A percentile compares a stretch with the other conserved stretches of the same genome.
Evolutionary conservation across 2,113 vertebrate species (phyloP).

Genomic region (Redunca redunca): DNA sequence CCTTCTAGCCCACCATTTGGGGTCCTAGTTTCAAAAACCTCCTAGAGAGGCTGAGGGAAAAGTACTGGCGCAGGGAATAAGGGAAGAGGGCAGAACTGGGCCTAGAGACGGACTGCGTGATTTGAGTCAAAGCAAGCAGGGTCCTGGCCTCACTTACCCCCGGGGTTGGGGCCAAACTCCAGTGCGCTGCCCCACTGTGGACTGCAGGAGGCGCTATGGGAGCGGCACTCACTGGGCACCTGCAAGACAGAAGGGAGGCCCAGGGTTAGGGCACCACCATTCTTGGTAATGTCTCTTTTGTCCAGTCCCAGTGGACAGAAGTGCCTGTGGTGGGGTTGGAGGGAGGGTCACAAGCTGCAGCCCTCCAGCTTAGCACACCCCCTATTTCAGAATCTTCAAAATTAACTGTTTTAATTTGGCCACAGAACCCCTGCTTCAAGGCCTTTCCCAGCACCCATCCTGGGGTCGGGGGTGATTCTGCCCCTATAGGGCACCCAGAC

Average conservation of each 20-base stretch:
- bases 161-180: slow-evolving; percentile 86
- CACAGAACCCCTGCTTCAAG: not conserved
- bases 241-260: slow-evolving; percentile 68
- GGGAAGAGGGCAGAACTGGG: not conserved
- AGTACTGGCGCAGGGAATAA: not conserved
- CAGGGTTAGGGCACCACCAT: slow-evolving; percentile 8
- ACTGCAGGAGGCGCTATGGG: slow-evolving; percentile 94
- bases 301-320: not conserved
- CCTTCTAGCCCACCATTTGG: not conserved
- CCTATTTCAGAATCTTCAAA: not conserved
- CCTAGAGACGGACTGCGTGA: not conserved
- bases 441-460: not conserved
- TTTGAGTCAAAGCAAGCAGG: not conserved
- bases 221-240: slow-evolving; percentile 89
- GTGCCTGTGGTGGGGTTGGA: not conserved
- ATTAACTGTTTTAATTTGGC: not conserved
- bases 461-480: not conserved
- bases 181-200: slow-evolving; percentile 95
- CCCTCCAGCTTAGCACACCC: not conserved
- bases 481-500: not conserved
- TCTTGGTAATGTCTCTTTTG: not conserved
- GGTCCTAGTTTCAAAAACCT: not conserved
- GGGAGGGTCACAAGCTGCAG: not conserved
- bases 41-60: not conserved
- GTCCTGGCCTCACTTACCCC: slow-evolving; percentile 81